Evolutionary conservation across 2,113 vertebrate genomes (phyloP), one percentile per base, ranked within the genome.

Genomic region (Willisornis vidua): DNA sequence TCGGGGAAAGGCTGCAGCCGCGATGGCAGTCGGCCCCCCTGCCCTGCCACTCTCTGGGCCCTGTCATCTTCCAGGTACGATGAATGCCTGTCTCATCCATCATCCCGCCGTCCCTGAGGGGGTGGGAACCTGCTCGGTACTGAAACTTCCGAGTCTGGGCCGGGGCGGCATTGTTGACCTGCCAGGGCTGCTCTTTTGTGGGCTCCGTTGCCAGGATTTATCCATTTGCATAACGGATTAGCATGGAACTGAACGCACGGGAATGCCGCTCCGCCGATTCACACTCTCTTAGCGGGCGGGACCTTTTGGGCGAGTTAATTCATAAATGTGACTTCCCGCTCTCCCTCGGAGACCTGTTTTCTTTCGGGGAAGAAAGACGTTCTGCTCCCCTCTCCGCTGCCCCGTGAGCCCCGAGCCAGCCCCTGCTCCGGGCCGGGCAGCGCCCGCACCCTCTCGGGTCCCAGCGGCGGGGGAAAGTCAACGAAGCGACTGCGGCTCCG

Each of bases 31-130:
- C 26, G 51, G 37, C 12, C 26, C 35, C 35, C 39, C 45, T 43
- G 25, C 66, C 22, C 66, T 28, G 73, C 51, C 71, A 2, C 68
- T n/a, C n/a, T 43, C 59, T 28, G 1, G 28, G 80, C 39, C 52
- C 87, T 85, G 92, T 71, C 88, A 59, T 94, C 84, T 88, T 63
- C 72, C 97, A 96, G 96, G 96, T 96, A 88, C 87, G 76, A 96
- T 90, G 78, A 96, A 92, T 35, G 58, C 37, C 41, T 29, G 43
- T 39, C n/a, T 49, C 94, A 96, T 97, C 94, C 90, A 93, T 95
- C 97, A 95, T 90, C 77, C n/a, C 51, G 43, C 78, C n/a, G 89
- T 28, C 51, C 45, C 48, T 51, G 35, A 52, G 31, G 93, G 54
- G 62, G 15, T 29, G 91, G 85, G 78, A 90, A 77, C 88, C 66